Conservation (phyloP, 2,797 vertebrate genomes). For the Lepus townsendii region DNA sequence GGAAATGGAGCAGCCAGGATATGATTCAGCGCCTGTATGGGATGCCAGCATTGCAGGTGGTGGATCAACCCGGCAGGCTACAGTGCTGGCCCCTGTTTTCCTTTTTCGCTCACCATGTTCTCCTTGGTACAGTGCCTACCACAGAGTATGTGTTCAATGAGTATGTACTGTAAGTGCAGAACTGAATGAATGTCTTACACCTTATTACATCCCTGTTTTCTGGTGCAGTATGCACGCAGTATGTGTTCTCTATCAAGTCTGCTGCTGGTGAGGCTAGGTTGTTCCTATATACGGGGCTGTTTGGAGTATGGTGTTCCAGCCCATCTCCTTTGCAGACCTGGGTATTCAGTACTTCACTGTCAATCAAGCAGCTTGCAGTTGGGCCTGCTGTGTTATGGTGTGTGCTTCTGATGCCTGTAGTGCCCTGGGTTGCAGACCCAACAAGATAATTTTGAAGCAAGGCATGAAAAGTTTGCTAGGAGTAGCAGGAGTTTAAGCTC, state of each 20-base stretch:
- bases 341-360: not conserved
- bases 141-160: rapidly evolving
- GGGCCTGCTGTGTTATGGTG: not conserved
- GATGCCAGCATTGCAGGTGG: no score
- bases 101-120: not conserved
- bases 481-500: slow-evolving; percentile 54
- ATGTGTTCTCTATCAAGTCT: not conserved
- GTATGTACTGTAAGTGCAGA: not conserved
- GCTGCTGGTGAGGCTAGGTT: not conserved
- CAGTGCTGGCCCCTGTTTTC: no score
- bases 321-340: not conserved
- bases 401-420: not conserved
- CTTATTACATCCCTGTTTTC: not conserved
- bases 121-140: not conserved
- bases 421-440: not conserved
- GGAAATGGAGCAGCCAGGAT: no score
- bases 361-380: not conserved
- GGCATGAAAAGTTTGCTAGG: not conserved
- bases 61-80: no score
- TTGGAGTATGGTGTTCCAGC: not conserved
- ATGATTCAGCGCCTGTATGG: no score
- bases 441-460: not conserved
- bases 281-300: not conserved
- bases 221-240: not conserved
- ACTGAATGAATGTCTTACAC: not conserved